These are phyloP conservation scores for Venusia cambrica DNA, from an alignment of 2,888 invertebrate species.

Conservation along the genomic window DNA sequence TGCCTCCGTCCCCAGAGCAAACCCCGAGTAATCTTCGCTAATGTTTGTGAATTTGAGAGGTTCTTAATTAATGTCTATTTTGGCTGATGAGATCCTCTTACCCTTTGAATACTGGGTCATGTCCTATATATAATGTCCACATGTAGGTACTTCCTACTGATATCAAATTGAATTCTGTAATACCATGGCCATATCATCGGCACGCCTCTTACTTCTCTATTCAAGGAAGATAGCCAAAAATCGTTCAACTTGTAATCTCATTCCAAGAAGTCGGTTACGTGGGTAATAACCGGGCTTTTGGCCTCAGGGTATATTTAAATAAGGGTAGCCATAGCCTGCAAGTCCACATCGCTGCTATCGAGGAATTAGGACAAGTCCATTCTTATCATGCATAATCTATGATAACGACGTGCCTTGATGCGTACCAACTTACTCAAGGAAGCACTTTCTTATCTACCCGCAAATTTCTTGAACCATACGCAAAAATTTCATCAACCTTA, in stretches of 20 bases:
- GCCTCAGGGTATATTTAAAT: constrained; percentile 11
- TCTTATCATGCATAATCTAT: constrained; percentile 29
- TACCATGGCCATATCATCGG: no score
- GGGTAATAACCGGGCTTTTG: constrained; percentile 2
- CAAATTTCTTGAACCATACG: constrained; percentile 26
- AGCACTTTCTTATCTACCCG: constrained; percentile 54
- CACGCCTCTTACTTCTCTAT: no score
- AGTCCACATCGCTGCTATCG: constrained; percentile 19
- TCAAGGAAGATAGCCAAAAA: no score
- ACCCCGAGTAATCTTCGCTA: constrained; percentile 3
- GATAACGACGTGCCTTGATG: constrained; percentile 39
- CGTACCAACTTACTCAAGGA: constrained; percentile 48
- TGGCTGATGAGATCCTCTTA: constrained; percentile 1
- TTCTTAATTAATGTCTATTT: constrained; percentile 3
- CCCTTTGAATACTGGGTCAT: no score
- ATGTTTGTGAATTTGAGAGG: constrained; percentile 5
- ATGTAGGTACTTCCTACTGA: no score
- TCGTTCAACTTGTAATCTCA: constrained; percentile 5
- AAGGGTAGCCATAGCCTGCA: constrained; percentile 4
- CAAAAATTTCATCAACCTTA: constrained; percentile 24
- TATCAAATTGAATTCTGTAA: no score
- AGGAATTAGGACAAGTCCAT: constrained; percentile 24
- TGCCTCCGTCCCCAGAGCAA: background rate
- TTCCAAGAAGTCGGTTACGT: constrained; percentile 7
- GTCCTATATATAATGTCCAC: no score